These are phyloP conservation scores for Microctenopoma lineatum DNA, from an alignment of 2,797 vertebrate species.

Conservation along the genomic window DNA sequence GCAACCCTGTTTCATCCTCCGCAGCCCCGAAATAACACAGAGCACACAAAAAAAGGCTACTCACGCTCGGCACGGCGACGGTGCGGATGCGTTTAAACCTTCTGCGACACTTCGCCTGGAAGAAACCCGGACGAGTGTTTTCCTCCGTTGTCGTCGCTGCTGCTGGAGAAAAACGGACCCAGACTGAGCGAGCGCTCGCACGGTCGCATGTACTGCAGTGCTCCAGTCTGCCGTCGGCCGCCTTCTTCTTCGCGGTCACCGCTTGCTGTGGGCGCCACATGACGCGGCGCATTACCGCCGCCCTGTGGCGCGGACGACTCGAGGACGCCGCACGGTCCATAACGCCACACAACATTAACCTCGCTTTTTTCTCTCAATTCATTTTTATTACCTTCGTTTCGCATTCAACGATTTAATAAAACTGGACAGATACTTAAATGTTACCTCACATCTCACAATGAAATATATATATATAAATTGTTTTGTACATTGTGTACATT, in stretches of 20 bases:
- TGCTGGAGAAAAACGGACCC: slow-evolving; percentile 35
- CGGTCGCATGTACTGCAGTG: slow-evolving; percentile 74
- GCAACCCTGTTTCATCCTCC: slow-evolving; percentile 64
- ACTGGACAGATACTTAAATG: no score
- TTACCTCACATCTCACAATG: no score
- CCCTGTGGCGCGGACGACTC: slow-evolving; percentile 46
- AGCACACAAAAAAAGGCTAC: slow-evolving; percentile 46
- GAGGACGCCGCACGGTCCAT: not conserved
- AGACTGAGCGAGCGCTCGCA: slow-evolving; percentile 36
- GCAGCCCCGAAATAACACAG: slow-evolving; percentile 53
- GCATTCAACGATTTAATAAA: no score
- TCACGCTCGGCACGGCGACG: slow-evolving; percentile 58
- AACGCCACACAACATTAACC: no score
- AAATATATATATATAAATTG: no score
- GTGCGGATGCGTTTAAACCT: slow-evolving; percentile 18
- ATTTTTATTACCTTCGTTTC: no score
- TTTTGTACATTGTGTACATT: no score
- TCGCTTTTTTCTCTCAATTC: no score
- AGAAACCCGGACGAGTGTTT: slow-evolving; percentile 43
- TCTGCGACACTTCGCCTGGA: slow-evolving; percentile 49
- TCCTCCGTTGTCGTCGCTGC: slow-evolving; percentile 56
- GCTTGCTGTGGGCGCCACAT: rapidly evolving
- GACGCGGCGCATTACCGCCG: slow-evolving; percentile 21
- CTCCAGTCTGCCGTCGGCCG: slow-evolving; percentile 51
- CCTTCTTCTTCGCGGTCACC: slow-evolving; percentile 41